Percentiles rank a stretch among this genome's conserved stretches.
Conservation (phyloP, 1,140 invertebrate species). For the Cepaea nemoralis region DNA sequence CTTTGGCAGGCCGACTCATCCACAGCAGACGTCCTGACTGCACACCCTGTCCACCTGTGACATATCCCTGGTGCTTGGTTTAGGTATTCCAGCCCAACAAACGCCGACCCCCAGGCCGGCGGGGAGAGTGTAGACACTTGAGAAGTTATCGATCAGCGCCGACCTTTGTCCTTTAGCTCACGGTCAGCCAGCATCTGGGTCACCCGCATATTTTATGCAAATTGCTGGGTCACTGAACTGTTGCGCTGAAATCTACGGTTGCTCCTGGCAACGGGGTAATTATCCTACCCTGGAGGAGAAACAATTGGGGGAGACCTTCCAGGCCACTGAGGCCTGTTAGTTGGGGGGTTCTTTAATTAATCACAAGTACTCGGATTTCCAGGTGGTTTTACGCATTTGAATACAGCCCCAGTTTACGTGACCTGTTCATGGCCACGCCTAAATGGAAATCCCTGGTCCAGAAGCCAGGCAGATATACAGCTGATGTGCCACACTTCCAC, state of each 20-base stretch:
- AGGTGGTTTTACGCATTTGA: neutral
- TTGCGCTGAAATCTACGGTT: constrained; percentile 12
- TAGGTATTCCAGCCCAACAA: no score
- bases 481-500: no score
- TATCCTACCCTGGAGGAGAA: neutral
- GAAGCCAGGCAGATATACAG: no score
- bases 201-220: constrained; percentile 68
- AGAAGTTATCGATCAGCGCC: constrained; percentile 49
- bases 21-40: no score
- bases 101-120: constrained; percentile 58
- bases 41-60: no score
- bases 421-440: no score
- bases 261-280: neutral
- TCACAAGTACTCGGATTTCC: neutral
- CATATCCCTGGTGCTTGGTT: no score
- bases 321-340: neutral
- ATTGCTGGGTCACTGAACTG: constrained; percentile 53
- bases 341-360: neutral
- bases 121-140: constrained; percentile 8
- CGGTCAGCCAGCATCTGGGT: constrained; percentile 60
- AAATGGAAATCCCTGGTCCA: no score
- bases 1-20: constrained; percentile 61
- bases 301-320: neutral
- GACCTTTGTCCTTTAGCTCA: constrained; percentile 68
- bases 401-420: neutral